Base-by-base conservation (phyloP, 1,140 invertebrate species). In the Pseudomyrmex flavicornis region DNA sequence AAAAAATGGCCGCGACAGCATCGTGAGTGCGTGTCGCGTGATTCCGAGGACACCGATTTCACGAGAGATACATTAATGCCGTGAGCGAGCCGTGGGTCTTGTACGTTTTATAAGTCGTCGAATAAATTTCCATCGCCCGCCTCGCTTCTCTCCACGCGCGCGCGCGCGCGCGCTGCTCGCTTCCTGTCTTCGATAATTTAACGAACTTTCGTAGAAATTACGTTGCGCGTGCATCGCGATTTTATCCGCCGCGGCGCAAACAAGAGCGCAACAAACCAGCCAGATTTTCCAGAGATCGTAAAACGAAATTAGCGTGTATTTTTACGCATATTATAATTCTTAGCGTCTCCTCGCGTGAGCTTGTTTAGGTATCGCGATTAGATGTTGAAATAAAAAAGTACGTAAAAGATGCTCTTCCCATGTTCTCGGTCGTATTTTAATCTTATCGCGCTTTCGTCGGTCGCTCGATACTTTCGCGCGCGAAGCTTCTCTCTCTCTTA, bases 21-120 rank as follows among this genome's bases (percentile, higher is more conserved):
- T 87, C 85, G 90, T 91, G 26, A 77, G 90, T 93, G 91, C 92
- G 89, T 92, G 92, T 93, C 91, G 92, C 89, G 85, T 85, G 90
- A 89, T 90, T 86, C 84, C 89, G 88, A 92, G 92, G 89, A 92
- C 91, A 92, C 87, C 91, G 92, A 93, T 93, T 93, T 93, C 88
- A 91, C 88, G 83, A 74, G 82, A 90, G 93, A 93, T 93, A 93
- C 92, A 93, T 92, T 93, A 93, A 93, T 93, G 92, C 92, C 86
- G 91, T 69, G 63, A 79, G 66, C 66, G 10, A 65, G 54, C 50
- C 35, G 17, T 17, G 58, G 56, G 76, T 63, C 85, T 68, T 87
- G 85, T 86, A 88, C 76, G 62, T 26, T 70, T 83, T 88, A 85
- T 76, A 80, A 83, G 77, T 62, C 69, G 66, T 87, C 85, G 88